These are phyloP conservation scores for Acrocephalus arundinaceus DNA, from an alignment of 2,113 vertebrate genomes.

Conservation along the genomic window DNA sequence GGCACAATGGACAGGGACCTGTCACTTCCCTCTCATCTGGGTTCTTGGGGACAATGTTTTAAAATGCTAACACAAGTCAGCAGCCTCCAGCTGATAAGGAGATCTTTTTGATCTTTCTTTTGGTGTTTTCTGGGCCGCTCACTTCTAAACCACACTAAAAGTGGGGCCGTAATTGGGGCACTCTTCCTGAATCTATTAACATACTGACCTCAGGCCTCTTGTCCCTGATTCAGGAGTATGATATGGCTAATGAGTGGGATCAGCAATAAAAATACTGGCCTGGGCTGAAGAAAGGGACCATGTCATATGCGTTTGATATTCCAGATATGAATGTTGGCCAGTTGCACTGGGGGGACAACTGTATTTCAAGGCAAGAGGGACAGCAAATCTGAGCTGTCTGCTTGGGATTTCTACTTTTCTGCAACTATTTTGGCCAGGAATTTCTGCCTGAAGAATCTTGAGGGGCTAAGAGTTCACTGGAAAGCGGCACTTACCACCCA, in stretches of 20 bases:
- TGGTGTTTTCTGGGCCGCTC: not conserved
- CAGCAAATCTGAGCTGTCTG: not conserved
- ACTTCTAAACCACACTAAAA: not conserved
- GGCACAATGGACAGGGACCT: not conserved
- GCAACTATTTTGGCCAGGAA: not conserved
- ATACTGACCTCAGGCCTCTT: not conserved
- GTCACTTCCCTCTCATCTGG: not conserved
- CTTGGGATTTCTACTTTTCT: not conserved
- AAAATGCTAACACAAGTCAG: not conserved
- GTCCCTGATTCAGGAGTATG: not conserved
- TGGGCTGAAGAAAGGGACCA: not conserved
- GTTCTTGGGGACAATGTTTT: not conserved
- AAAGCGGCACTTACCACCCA: not conserved
- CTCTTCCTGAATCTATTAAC: not conserved
- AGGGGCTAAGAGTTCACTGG: not conserved
- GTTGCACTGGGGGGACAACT: not conserved
- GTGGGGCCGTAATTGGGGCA: not conserved
- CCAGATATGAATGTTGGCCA: not conserved
- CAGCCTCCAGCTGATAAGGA: not conserved
- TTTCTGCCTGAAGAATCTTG: not conserved
- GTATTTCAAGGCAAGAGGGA: not conserved
- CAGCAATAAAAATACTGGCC: not conserved
- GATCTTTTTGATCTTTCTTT: not conserved
- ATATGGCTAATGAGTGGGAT: not conserved
- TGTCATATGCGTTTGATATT: not conserved